A percentile compares a stretch with the other conserved stretches of the same genome.
These are phyloP conservation scores for Venustaconcha ellipsiformis DNA, from an alignment of 1,140 invertebrate genomes.

Conservation along the genomic window DNA sequence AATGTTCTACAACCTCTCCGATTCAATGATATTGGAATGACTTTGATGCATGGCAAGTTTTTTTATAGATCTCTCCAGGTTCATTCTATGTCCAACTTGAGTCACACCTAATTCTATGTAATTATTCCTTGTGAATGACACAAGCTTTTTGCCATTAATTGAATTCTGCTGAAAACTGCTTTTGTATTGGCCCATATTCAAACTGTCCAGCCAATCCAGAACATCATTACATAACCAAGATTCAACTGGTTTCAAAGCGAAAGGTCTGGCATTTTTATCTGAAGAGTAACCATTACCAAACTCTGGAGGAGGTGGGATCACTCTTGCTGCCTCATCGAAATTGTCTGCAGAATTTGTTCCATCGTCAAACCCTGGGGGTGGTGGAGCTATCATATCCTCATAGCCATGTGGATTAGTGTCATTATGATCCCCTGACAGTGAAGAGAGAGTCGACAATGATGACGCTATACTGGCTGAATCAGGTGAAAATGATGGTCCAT, in stretches of 20 bases:
- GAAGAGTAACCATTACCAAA: conserved; percentile 19
- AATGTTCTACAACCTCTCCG: no score
- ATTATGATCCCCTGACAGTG: conserved; percentile 56
- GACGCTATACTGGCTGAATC: conserved; percentile 58
- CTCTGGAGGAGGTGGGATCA: conserved; percentile 53
- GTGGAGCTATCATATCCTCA: conserved; percentile 57
- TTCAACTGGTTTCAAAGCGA: conserved; percentile 51
- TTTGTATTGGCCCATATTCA: conserved; percentile 63
- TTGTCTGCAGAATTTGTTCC: conserved; percentile 12
- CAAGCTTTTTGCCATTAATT: conserved; percentile 62
- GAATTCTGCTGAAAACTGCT: conserved; percentile 58
- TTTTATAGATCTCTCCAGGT: conserved; percentile 64
- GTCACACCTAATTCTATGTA: conserved; percentile 64
- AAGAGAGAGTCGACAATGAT: conserved; percentile 59
- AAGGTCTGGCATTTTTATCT: conserved; percentile 41
- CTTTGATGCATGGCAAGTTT: conserved; percentile 45
- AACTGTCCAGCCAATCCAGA: conserved; percentile 64
- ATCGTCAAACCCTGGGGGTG: conserved; percentile 56
- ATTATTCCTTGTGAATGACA: conserved; percentile 58
- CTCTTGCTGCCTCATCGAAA: conserved; percentile 32
- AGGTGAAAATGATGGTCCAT: conserved; percentile 42
- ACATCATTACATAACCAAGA: conserved; percentile 65
- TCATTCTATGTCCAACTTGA: conserved; percentile 66
- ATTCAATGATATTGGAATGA: no score
- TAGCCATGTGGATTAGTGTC: conserved; percentile 40